A percentile compares a stretch with the other conserved stretches of the same genome.
Evolutionary conservation across 2,888 invertebrate genomes (phyloP).

Genomic region (Tenthredo distinguenda): DNA sequence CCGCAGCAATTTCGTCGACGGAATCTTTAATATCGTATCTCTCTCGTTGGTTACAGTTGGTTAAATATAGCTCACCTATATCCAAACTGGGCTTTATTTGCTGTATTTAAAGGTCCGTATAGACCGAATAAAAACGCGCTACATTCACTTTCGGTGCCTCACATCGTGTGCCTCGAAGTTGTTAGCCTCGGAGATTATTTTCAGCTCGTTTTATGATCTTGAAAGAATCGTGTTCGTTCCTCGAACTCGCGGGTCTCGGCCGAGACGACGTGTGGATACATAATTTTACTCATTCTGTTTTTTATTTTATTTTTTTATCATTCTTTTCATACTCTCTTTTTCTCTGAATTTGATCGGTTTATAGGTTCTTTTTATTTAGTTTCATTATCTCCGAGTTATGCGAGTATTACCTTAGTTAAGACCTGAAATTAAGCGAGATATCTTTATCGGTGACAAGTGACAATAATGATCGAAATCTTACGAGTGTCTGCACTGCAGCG

Average conservation of each 20-base stretch:
- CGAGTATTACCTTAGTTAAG: not conserved
- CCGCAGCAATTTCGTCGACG: not conserved
- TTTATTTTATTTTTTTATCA: not conserved
- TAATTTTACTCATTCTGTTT: not conserved
- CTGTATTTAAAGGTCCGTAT: slow-evolving; percentile 43
- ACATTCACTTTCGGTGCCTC: slow-evolving; percentile 42
- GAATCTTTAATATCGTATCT: not conserved
- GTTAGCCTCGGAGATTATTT: slow-evolving; percentile 50
- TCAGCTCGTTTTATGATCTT: slow-evolving; percentile 51
- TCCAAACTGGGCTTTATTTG: slow-evolving; percentile 37
- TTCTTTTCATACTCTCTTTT: not conserved
- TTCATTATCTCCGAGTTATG: not conserved
- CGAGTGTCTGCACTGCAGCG: not conserved
- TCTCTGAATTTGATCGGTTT: not conserved
- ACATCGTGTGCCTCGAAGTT: slow-evolving; percentile 3
- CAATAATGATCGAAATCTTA: not conserved
- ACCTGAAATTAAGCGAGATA: not conserved
- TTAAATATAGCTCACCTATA: slow-evolving; percentile 40
- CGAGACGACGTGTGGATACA: slow-evolving; percentile 5
- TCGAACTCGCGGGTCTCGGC: slow-evolving; percentile 20
- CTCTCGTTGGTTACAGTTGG: not conserved
- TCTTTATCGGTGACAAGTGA: not conserved
- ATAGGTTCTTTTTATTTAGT: not conserved
- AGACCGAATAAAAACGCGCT: slow-evolving; percentile 48
- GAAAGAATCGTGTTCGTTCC: slow-evolving; percentile 48